phyloP scores from a whole-genome alignment of 2,113 vertebrate genomes.

The Lagopus muta region DNA sequence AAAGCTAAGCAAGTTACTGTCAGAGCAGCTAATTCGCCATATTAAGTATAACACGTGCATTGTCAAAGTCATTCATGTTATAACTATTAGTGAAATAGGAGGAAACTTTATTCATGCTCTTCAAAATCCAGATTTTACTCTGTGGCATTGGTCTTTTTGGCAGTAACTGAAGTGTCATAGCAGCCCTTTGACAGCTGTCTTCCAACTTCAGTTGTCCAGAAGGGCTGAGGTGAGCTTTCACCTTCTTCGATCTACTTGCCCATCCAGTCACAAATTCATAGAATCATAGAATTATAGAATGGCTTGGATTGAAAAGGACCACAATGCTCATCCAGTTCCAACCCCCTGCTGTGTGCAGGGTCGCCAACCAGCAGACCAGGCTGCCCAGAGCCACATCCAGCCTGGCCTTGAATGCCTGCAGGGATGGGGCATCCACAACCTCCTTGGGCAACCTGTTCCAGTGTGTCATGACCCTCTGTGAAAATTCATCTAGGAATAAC shows the following conservation, averaged over 20 bases:
- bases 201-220: background rate
- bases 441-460: too few species aligned
- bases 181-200: too few species aligned
- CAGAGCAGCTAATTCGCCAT: background rate
- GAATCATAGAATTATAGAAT: too few species aligned
- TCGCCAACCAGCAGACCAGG: too few species aligned
- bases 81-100: background rate
- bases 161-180: background rate
- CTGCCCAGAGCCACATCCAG: too few species aligned
- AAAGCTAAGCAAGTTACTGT: background rate
- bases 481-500: background rate
- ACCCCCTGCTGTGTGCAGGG: too few species aligned
- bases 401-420: too few species aligned
- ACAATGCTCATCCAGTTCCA: too few species aligned
- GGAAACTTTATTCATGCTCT: background rate
- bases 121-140: background rate
- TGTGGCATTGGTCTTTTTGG: background rate
- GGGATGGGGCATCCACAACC: too few species aligned
- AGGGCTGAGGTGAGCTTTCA: background rate
- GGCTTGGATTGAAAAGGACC: too few species aligned
- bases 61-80: background rate
- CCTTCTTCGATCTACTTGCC: background rate
- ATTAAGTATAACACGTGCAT: fast-evolving
- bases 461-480: too few species aligned
- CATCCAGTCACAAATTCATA: background rate